phyloP scores from a whole-genome alignment of 2,888 invertebrate genomes.

The Tipula vernalis region DNA sequence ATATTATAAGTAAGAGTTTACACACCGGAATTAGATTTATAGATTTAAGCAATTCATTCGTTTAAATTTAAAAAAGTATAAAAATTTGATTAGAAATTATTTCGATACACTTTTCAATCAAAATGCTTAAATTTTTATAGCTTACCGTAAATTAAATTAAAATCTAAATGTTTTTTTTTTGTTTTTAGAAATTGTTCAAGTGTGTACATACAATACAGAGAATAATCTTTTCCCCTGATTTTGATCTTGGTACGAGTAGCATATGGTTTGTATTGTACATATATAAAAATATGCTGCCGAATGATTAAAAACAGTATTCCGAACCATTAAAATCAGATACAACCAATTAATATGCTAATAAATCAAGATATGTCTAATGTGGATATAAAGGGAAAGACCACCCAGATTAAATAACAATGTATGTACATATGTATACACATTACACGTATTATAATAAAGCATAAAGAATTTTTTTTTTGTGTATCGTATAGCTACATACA shows the following conservation, averaged over 20 bases:
- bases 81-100: background rate
- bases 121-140: background rate
- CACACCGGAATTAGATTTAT: background rate
- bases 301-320: background rate
- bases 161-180: background rate
- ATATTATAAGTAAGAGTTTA: background rate
- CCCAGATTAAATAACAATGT: background rate
- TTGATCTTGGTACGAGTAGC: background rate
- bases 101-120: background rate
- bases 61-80: background rate
- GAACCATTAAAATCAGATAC: background rate
- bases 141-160: background rate
- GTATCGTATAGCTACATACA: background rate
- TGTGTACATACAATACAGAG: background rate
- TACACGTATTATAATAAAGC: background rate
- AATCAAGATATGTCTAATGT: background rate
- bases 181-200: background rate
- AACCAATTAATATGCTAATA: constrained; percentile 4
- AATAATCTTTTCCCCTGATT: background rate
- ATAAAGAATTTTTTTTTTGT: background rate
- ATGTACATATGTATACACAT: background rate
- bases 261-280: background rate
- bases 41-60: background rate
- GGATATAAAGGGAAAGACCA: background rate
- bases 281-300: background rate